Evolutionary conservation across 2,113 vertebrate genomes (phyloP).

Genomic region (Hemicordylus capensis): DNA sequence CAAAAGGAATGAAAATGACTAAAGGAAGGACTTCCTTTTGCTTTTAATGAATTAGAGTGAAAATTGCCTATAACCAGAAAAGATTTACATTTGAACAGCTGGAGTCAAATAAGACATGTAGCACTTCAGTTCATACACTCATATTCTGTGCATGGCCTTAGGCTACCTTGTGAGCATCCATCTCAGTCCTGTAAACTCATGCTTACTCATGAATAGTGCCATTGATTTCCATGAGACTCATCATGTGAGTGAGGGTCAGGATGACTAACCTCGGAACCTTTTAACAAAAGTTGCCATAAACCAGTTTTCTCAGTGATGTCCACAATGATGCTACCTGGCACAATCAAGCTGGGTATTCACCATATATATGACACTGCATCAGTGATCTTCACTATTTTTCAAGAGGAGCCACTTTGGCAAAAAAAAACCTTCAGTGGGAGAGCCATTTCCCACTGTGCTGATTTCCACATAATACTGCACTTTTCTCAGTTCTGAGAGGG

Average conservation of each 20-base stretch:
- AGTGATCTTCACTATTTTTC: too few species aligned
- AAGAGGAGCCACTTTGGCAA: too few species aligned
- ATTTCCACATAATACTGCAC: too few species aligned
- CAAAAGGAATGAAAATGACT: too few species aligned
- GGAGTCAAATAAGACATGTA: conserved; percentile 14
- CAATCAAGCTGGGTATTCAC: neutral
- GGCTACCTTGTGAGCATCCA: conserved; percentile 4
- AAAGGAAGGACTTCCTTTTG: conserved; percentile 58
- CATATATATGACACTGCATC: too few species aligned
- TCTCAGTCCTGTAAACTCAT: conserved; percentile 11
- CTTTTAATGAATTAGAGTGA: conserved; percentile 62
- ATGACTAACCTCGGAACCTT: neutral
- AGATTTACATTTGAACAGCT: conserved; percentile 49
- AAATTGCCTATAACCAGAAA: conserved; percentile 58
- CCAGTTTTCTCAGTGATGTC: neutral
- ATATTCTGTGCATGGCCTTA: conserved; percentile 28
- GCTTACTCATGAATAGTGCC: conserved; percentile 5
- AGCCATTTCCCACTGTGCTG: too few species aligned
- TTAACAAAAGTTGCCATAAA: neutral
- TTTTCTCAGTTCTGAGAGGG: too few species aligned
- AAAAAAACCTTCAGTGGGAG: too few species aligned
- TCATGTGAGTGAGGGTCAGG: conserved; percentile 5
- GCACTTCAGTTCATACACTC: conserved; percentile 27
- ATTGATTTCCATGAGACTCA: conserved; percentile 14
- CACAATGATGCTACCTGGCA: neutral